Evolutionary conservation across 2,888 invertebrate species (phyloP).

Genomic region (Caenorhabditis wallacei): DNA sequence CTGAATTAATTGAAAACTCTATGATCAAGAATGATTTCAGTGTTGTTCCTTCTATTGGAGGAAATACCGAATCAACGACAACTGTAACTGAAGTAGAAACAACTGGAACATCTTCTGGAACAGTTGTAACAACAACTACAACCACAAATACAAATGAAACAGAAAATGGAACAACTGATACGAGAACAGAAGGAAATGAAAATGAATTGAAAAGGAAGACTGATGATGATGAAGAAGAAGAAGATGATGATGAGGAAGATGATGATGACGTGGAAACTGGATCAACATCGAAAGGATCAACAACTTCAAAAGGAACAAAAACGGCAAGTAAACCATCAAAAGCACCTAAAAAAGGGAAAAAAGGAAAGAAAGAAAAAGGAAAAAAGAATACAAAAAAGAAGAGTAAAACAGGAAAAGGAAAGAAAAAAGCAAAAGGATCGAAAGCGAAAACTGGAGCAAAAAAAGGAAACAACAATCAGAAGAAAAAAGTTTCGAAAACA

Average conservation of each 20-base stretch:
- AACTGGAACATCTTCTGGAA: not conserved
- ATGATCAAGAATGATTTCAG: too few relatives aligned
- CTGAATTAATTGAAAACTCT: too few relatives aligned
- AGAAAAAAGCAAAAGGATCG: constrained; percentile 11
- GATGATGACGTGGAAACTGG: constrained; percentile 22
- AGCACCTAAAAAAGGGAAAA: constrained; percentile 17
- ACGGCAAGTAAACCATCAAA: constrained; percentile 25
- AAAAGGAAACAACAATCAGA: constrained; percentile 2
- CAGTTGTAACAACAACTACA: not conserved
- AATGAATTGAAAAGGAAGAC: not conserved
- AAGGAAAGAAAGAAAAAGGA: constrained; percentile 23
- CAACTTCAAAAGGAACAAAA: constrained; percentile 7
- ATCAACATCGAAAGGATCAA: constrained; percentile 34
- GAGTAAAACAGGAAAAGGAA: constrained; percentile 23
- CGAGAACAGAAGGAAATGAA: constrained; percentile 8
- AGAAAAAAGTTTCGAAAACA: constrained; percentile 26
- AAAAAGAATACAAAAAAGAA: constrained; percentile 11
- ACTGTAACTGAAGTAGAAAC: constrained; percentile 1
- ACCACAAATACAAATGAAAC: constrained; percentile 13
- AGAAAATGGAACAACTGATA: constrained; percentile 8
- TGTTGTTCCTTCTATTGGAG: not conserved
- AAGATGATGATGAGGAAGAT: constrained; percentile 22
- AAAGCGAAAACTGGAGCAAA: constrained; percentile 13
- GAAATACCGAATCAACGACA: not conserved
- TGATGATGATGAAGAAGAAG: constrained; percentile 9